Conservation (phyloP, 2,888 invertebrate species). For the Invenusta paracnida region DNA sequence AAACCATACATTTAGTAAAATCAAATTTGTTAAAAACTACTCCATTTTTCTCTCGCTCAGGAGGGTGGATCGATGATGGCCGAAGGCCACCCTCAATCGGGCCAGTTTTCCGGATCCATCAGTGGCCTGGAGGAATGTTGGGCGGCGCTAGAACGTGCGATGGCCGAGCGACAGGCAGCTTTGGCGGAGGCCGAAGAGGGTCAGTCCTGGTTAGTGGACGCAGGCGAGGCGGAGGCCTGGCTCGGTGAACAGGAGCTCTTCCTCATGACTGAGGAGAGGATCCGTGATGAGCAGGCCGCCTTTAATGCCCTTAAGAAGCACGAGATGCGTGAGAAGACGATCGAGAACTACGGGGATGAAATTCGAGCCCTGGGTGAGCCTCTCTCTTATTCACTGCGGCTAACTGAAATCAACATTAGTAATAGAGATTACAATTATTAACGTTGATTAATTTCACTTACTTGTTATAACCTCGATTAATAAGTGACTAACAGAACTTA, state of each 20-base stretch:
- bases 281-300: conserved; percentile 88
- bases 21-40: too few relatives aligned
- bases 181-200: conserved; percentile 81
- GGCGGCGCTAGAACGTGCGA: conserved; percentile 86
- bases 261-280: conserved; percentile 81
- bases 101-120: conserved; percentile 80
- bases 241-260: conserved; percentile 99
- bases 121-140: conserved; percentile 83
- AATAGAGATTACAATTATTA: neutral
- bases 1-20: too few relatives aligned
- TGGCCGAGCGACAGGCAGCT: conserved; percentile 80
- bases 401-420: too few relatives aligned
- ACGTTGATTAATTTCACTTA: neutral
- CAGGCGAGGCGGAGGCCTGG: conserved; percentile 98
- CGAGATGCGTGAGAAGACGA: conserved; percentile 63
- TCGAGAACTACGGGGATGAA: conserved; percentile 68
- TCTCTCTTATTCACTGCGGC: neutral
- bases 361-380: conserved; percentile 74
- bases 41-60: too few relatives aligned
- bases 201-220: conserved; percentile 94
- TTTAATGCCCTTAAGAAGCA: conserved; percentile 99
- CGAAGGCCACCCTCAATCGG: conserved; percentile 85
- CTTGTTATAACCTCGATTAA: too few relatives aligned
- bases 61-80: conserved; percentile 77
- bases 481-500: too few relatives aligned